phyloP scores from a whole-genome alignment of 2,113 vertebrate species.

The Mus pahari region DNA sequence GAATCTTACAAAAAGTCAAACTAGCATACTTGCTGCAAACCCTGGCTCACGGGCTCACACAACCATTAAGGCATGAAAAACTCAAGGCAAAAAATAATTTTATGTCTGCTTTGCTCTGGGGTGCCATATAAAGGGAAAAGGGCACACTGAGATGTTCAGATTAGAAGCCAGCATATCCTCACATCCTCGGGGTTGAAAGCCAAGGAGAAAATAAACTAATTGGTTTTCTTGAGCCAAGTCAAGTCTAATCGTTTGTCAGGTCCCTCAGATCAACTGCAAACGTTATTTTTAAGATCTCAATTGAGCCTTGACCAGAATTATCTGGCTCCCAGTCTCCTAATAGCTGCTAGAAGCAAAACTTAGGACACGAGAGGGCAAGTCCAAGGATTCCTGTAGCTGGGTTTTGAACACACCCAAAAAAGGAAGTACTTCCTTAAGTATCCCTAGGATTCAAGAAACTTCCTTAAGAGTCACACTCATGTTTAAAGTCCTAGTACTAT shows the following conservation, averaged over 20 bases:
- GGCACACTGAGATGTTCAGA: conserved; percentile 29
- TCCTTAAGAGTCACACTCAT: not conserved
- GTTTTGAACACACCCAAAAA: conserved; percentile 77
- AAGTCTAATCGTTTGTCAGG: conserved; percentile 32
- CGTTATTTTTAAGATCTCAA: conserved; percentile 63
- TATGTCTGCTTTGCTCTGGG: conserved; percentile 38
- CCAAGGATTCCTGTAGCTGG: conserved; percentile 66
- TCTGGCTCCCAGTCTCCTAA: conserved; percentile 55
- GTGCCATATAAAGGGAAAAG: conserved; percentile 51
- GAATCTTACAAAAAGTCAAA: conserved; percentile 13
- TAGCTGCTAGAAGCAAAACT: conserved; percentile 67
- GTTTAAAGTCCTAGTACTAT: conserved; percentile 20
- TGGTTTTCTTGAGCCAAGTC: conserved; percentile 60
- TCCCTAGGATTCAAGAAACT: conserved; percentile 10
- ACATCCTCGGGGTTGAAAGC: conserved; percentile 3
- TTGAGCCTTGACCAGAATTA: conserved; percentile 59
- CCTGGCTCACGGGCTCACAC: not conserved
- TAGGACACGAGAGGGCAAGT: conserved; percentile 66
- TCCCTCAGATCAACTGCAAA: conserved; percentile 65
- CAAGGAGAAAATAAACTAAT: conserved; percentile 43
- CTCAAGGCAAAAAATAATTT: conserved; percentile 66
- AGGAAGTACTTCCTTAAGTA: conserved; percentile 36
- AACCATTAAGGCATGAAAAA: conserved; percentile 49
- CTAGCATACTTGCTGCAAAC: not conserved
- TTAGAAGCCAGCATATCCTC: conserved; percentile 33